Percentiles rank a stretch among this genome's conserved stretches.
phyloP scores from a whole-genome alignment of 1,140 invertebrate genomes.

The Bombyx mori region ASM3026992v2 NC_085122.1:9732001-9732500 shows the following conservation, averaged over 20 bases:
- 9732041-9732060: slow-evolving; percentile 83
- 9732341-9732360: slow-evolving; percentile 94
- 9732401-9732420: slow-evolving; percentile 93
- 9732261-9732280: slow-evolving; percentile 94
- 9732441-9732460: slow-evolving; percentile 86
- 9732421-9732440: slow-evolving; percentile 83
- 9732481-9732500: slow-evolving; percentile 97
- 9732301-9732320: slow-evolving; percentile 84
- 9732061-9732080: slow-evolving; percentile 94
- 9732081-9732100: slow-evolving; percentile 88
- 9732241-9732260: slow-evolving; percentile 94
- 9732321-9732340: slow-evolving; percentile 94
- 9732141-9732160: slow-evolving; percentile 87
- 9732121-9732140: slow-evolving; percentile 37
- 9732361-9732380: slow-evolving; percentile 96
- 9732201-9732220: slow-evolving; percentile 97
- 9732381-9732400: slow-evolving; percentile 95
- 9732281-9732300: slow-evolving; percentile 93
- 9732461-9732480: slow-evolving; percentile 93
- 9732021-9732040: slow-evolving; percentile 56
- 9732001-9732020: slow-evolving; percentile 46
- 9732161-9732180: slow-evolving; percentile 90
- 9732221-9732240: slow-evolving; percentile 94
- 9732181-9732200: slow-evolving; percentile 94
- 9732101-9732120: slow-evolving; percentile 76